Evolutionary conservation across 2,888 invertebrate genomes (phyloP).

Genomic region (Labia minor): DNA sequence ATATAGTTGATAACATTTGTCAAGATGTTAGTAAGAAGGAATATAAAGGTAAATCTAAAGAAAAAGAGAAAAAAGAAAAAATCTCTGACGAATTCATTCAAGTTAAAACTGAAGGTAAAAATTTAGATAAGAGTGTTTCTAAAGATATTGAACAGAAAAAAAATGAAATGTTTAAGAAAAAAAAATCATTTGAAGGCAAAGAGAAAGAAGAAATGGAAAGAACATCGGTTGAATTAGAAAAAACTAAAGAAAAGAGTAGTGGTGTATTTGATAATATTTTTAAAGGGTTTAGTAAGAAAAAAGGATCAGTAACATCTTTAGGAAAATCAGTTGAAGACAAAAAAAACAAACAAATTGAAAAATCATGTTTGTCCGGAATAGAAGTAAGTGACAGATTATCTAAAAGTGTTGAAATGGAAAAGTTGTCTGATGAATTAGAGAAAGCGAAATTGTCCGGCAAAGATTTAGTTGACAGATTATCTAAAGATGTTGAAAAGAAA

Average conservation of each 20-base stretch:
- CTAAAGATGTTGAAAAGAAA: conserved; percentile 2
- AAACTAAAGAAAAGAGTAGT: conserved; percentile 14
- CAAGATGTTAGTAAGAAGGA: no score
- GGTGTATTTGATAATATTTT: not conserved
- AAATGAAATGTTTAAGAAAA: not conserved
- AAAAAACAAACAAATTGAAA: conserved; percentile 23
- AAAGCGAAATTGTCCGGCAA: not conserved
- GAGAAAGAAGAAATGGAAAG: conserved; percentile 14
- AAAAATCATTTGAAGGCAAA: not conserved
- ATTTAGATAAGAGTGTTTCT: conserved; percentile 18
- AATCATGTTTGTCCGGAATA: conserved; percentile 21
- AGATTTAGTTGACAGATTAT: not conserved
- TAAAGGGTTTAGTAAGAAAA: conserved; percentile 22
- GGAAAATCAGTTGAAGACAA: conserved; percentile 24
- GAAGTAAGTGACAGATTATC: not conserved
- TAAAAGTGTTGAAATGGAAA: not conserved
- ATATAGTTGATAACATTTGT: no score
- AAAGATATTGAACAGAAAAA: not conserved
- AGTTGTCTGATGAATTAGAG: not conserved
- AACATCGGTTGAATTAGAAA: conserved; percentile 15
- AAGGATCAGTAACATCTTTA: conserved; percentile 24
- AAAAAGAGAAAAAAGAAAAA: no score
- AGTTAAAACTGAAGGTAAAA: not conserved
- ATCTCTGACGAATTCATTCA: no score
- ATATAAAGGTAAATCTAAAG: no score